Base-by-base conservation (phyloP, 2,113 vertebrate genomes). In the Clinocottus analis region DNA sequence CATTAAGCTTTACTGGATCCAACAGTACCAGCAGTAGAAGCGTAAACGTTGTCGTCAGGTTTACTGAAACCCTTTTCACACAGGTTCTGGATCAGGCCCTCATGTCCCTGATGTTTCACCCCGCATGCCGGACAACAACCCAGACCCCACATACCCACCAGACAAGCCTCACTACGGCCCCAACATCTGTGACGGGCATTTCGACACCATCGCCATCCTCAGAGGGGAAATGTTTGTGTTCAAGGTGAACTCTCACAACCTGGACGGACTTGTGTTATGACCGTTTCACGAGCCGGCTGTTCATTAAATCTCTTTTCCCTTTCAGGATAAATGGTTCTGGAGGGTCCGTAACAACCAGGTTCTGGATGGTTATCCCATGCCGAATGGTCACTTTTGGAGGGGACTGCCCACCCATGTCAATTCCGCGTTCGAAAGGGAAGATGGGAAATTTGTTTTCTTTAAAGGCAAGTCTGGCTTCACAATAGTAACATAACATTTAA, bases 221-320 rank as follows among this genome's bases (percentile, higher is more conserved):
- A 94, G 97, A 75, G 97, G 97, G 75, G 97, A 98, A 89, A 97
- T 97, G 96, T 97, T 97, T 89, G 95, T 98, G 43, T 98, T 97
- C 85, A 97, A 97, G 97, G 97, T 98, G 78, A 79, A 62, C 11
- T 2, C 2, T 1, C 3, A 0, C 8, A 21, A 8, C 5, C 9
- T 55, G 4, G 12, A 14, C 47, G 8, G 13, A 66, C 62, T 31
- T 62, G 37, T 11, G 27, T 45, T 29, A 5, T 1, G 17, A 21
- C 4, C 5, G n/a, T 69, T 66, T 49, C 13, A 59, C 31, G 13
- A 0, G 0, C 10, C 31, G 33, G 4, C 29, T 25, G 37, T 58
- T 41, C 12, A 45, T 5, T 60, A n/a, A 67, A 61, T 43, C 2
- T n/a, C 1, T 10, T 45, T 60, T n/a, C 6, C 43, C 23, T 53